Percentiles rank a stretch among this genome's conserved stretches.
These are phyloP conservation scores for Cherax quadricarinatus DNA, from an alignment of 1,140 invertebrate genomes.

Conservation along the genomic window DNA sequence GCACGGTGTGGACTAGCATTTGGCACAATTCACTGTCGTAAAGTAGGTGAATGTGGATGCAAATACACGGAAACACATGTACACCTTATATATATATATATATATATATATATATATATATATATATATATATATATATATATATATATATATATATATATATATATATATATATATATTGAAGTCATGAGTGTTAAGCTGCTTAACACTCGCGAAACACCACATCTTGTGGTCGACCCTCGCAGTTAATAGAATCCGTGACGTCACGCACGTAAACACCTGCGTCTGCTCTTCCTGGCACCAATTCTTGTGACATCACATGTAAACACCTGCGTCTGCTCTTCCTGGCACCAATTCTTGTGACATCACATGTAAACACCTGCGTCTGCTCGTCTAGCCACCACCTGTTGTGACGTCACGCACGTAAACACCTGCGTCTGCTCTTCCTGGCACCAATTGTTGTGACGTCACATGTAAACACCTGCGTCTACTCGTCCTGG, in stretches of 20 bases:
- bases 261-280: conserved; percentile 4
- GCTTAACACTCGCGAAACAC: no score
- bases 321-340: not conserved
- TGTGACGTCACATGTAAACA: not conserved
- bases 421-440: not conserved
- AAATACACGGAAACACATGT: conserved; percentile 36
- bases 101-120: no score
- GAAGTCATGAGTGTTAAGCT: no score
- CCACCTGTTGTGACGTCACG: no score
- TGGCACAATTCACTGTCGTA: not conserved
- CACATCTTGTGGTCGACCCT: no score
- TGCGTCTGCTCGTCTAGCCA: no score
- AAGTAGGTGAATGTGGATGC: conserved; percentile 16
- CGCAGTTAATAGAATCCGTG: not conserved
- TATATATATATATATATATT: no score
- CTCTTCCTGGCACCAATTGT: no score
- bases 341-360: no score
- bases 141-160: no score
- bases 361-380: no score
- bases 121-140: no score
- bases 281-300: not conserved
- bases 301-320: not conserved
- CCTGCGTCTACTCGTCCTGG: not conserved
- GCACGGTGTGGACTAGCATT: not conserved
- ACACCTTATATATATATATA: not conserved